Percentiles rank a stretch among this genome's conserved stretches.
These are phyloP conservation scores for Sparus aurata DNA, from an alignment of 2,797 vertebrate species.

Conservation along the genomic window DNA sequence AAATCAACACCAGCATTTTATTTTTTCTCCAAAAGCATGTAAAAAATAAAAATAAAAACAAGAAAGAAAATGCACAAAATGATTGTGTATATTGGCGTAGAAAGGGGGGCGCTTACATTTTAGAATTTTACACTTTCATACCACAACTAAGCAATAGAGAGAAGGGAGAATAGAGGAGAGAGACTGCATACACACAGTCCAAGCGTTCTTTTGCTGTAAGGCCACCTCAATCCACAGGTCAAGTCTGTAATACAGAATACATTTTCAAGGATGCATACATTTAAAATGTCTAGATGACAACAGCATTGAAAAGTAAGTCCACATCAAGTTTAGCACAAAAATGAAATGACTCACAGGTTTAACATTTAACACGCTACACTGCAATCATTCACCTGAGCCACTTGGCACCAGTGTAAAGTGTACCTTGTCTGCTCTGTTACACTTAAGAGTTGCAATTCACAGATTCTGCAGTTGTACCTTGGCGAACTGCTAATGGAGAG, in stretches of 20 bases:
- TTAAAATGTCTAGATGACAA: slow-evolving; percentile 75
- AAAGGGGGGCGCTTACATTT: slow-evolving; percentile 67
- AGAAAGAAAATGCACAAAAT: slow-evolving; percentile 75
- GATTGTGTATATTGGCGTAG: slow-evolving; percentile 69
- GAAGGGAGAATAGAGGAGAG: slow-evolving; percentile 55
- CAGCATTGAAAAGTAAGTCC: slow-evolving; percentile 72
- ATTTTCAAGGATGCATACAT: slow-evolving; percentile 76
- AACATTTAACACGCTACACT: slow-evolving; percentile 69
- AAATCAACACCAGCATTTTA: slow-evolving; percentile 84
- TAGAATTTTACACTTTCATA: slow-evolving; percentile 65
- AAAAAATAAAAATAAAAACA: slow-evolving; percentile 77
- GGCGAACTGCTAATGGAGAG: slow-evolving; percentile 74
- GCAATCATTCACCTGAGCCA: slow-evolving; percentile 79
- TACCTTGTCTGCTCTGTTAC: slow-evolving; percentile 70
- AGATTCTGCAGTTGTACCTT: slow-evolving; percentile 81
- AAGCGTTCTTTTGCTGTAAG: slow-evolving; percentile 82
- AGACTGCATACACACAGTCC: slow-evolving; percentile 66
- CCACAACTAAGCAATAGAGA: slow-evolving; percentile 69
- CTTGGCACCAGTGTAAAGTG: slow-evolving; percentile 75
- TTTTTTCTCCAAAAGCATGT: slow-evolving; percentile 85
- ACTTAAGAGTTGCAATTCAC: slow-evolving; percentile 61
- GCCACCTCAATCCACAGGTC: slow-evolving; percentile 85
- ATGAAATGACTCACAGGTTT: slow-evolving; percentile 73
- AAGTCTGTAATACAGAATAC: slow-evolving; percentile 79
- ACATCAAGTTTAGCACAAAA: slow-evolving; percentile 73